Base-by-base conservation (phyloP, 2,113 vertebrate species). In the Cheirogaleus medius region DNA sequence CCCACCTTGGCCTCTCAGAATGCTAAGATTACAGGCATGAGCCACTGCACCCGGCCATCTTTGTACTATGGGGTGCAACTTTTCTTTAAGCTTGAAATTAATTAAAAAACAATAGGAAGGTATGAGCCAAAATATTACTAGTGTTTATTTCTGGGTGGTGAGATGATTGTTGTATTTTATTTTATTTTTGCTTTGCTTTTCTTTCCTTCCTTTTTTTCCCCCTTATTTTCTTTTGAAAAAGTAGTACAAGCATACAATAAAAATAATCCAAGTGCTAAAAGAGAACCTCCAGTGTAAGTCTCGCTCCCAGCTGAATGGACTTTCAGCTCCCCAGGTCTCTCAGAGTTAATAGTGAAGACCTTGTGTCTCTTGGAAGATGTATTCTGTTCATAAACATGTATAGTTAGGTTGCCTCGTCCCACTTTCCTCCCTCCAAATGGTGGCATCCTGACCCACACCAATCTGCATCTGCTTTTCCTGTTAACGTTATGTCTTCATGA, bases 11-110 rank as follows among this genome's bases (percentile, higher is more conserved):
- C 52, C 52, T 18, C 52, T 17, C 52, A 54, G 52, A 54, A 17
- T 54, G 52, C 17, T 54, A 54, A 17, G 17, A 54, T 54, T 54
- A 54, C 17, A 54, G 5, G 52, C 52, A 18, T 18, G 52, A 54
- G 52, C 52, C 52, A 5, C 17, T 5, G 4, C 17, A 18, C 52
- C 52, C 52, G 18, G 7, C 54, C 54, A 2, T 71, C 71, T 66
- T 34, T 91, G 64, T 39, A 29, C 12, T 47, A 27, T 49, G 81
- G 47, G 47, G 44, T 49, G 47, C 39, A 56, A 39, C 34, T 87
- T 91, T 86, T 86, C 71, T 60, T 94, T 74, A 74, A 90, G 27
- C 82, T 58, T 42, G 11, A 94, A 87, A 94, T 74, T 74, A 74
- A 76, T 82, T 87, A 52, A 6, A 76, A 78, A 87, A 73, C 1